Evolutionary conservation across 2,797 vertebrate genomes (phyloP).

Genomic region (Cuniculus paca): DNA sequence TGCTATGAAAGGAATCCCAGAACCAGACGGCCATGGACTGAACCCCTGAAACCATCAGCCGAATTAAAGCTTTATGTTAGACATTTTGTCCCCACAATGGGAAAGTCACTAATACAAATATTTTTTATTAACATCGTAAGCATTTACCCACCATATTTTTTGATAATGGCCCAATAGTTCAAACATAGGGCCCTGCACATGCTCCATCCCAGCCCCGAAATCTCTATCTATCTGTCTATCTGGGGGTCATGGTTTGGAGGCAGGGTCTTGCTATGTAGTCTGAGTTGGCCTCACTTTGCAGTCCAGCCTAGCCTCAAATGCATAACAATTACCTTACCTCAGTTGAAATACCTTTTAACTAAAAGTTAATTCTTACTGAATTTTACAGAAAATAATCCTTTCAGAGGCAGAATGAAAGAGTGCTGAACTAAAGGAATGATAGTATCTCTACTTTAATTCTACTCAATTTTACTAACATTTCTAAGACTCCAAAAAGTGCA

Average conservation of each 20-base stretch:
- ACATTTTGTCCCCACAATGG: neutral
- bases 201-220: neutral
- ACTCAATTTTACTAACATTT: neutral
- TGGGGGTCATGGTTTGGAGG: too few relatives aligned
- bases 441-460: constrained; percentile 6
- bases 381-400: constrained; percentile 9
- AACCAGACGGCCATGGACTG: neutral
- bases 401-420: constrained; percentile 3
- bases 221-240: neutral
- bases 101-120: neutral
- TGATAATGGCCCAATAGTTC: neutral
- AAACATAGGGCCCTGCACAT: neutral
- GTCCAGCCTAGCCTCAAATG: neutral
- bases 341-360: neutral
- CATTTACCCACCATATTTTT: constrained; percentile 1
- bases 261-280: neutral
- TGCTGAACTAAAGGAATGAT: neutral
- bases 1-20: neutral
- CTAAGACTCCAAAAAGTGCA: neutral
- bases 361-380: constrained; percentile 13
- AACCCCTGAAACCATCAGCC: neutral
- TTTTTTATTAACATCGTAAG: neutral
- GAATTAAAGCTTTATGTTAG: neutral
- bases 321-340: neutral
- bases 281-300: neutral